A percentile compares a stretch with the other conserved stretches of the same genome.
Evolutionary conservation across 2,797 vertebrate species (phyloP).

Genomic region (Diglossa cyanea): DNA sequence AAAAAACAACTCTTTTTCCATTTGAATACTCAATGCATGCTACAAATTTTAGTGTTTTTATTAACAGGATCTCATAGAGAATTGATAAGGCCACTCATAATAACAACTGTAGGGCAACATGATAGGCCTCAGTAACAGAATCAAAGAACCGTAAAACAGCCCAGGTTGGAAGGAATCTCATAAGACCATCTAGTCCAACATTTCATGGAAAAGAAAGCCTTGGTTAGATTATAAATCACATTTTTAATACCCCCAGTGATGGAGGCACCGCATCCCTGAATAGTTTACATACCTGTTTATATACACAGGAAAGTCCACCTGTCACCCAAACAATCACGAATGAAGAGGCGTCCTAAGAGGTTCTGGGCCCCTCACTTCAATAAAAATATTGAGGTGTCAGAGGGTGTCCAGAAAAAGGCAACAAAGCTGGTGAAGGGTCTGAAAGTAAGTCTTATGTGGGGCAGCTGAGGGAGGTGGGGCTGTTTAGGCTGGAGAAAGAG

Average conservation of each 20-base stretch:
- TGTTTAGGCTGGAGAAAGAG: not conserved
- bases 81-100: not conserved
- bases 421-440: rapidly evolving
- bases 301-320: not conserved
- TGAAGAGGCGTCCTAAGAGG: rapidly evolving
- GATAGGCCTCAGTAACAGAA: not conserved
- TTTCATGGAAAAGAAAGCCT: rapidly evolving
- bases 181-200: not conserved
- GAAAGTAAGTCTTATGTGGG: rapidly evolving
- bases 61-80: not conserved
- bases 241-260: not conserved
- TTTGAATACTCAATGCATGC: not conserved
- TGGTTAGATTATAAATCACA: not conserved
- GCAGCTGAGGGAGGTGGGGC: rapidly evolving
- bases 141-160: not conserved
- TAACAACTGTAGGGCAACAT: not conserved
- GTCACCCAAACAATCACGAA: not conserved
- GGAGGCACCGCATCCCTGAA: not conserved
- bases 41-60: not conserved
- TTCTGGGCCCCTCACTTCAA: not conserved
- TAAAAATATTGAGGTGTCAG: not conserved
- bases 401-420: not conserved
- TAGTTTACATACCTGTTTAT: not conserved
- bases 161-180: not conserved
- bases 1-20: not conserved